Percentiles rank a stretch among this genome's conserved stretches.
Evolutionary conservation across 2,797 vertebrate species (phyloP).

Genomic region (Sebastolobus altivelis): DNA sequence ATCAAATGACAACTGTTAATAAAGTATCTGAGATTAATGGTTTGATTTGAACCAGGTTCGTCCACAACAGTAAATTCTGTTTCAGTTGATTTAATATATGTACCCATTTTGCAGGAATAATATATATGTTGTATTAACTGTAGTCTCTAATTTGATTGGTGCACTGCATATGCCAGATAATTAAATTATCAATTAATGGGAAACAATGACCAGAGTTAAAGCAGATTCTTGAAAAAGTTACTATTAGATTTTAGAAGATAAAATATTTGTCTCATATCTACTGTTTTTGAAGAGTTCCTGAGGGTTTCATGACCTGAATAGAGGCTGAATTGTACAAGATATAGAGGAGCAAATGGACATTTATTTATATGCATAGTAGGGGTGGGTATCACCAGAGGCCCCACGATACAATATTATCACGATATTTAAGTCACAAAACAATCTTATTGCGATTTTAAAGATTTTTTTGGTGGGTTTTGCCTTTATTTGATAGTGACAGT

Average conservation of each 20-base stretch:
- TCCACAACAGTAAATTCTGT: background rate
- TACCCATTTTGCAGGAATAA: background rate
- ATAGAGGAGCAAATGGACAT: background rate
- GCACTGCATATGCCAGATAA: background rate
- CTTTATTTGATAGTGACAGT: too few species aligned
- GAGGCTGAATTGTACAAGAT: background rate
- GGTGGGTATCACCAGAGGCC: too few species aligned
- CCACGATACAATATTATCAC: too few species aligned
- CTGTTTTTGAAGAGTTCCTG: background rate
- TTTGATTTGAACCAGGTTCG: background rate
- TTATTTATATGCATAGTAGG: too few species aligned
- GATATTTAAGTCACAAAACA: too few species aligned
- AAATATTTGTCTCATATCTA: background rate
- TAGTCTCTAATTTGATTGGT: background rate
- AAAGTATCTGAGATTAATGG: background rate
- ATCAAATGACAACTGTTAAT: background rate
- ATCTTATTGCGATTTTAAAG: too few species aligned
- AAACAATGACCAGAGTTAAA: background rate
- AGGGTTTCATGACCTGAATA: background rate
- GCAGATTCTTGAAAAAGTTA: background rate
- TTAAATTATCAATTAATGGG: background rate
- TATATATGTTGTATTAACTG: background rate
- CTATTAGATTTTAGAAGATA: background rate
- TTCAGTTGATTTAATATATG: slow-evolving; percentile 1
- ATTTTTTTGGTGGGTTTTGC: too few species aligned